Evolutionary conservation across 2,888 invertebrate species (phyloP).

Genomic region (Caenorhabditis uteleia): DNA sequence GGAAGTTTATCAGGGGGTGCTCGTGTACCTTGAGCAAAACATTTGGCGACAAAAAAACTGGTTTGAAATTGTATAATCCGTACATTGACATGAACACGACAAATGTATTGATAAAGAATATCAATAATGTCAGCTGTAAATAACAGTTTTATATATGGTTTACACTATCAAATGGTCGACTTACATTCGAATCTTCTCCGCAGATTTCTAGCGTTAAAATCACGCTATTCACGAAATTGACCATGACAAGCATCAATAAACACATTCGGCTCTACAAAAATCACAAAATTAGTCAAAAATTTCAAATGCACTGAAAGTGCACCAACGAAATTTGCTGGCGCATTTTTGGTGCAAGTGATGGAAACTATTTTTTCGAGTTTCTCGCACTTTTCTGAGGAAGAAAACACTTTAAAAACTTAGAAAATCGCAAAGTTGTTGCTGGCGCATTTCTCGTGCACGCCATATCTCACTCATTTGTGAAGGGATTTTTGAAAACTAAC

Average conservation of each 20-base stretch:
- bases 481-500: no score
- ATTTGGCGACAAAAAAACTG: slow-evolving; percentile 44
- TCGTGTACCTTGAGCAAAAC: slow-evolving; percentile 44
- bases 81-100: slow-evolving; percentile 43
- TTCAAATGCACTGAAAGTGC: no score
- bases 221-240: slow-evolving; percentile 48
- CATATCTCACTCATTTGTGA: no score
- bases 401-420: no score
- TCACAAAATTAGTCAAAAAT: neutral
- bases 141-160: neutral
- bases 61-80: slow-evolving; percentile 42
- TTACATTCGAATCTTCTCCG: slow-evolving; percentile 41
- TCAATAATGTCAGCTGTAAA: slow-evolving; percentile 36
- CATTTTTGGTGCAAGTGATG: no score
- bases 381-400: no score
- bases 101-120: slow-evolving; percentile 41
- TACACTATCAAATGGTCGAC: neutral
- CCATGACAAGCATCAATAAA: slow-evolving; percentile 35
- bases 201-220: slow-evolving; percentile 43
- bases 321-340: no score
- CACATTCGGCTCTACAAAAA: slow-evolving; percentile 41
- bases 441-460: no score
- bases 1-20: neutral
- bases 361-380: no score
- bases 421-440: no score